Conservation (phyloP, 2,888 invertebrate species). For the Pterostichus madidus region DNA sequence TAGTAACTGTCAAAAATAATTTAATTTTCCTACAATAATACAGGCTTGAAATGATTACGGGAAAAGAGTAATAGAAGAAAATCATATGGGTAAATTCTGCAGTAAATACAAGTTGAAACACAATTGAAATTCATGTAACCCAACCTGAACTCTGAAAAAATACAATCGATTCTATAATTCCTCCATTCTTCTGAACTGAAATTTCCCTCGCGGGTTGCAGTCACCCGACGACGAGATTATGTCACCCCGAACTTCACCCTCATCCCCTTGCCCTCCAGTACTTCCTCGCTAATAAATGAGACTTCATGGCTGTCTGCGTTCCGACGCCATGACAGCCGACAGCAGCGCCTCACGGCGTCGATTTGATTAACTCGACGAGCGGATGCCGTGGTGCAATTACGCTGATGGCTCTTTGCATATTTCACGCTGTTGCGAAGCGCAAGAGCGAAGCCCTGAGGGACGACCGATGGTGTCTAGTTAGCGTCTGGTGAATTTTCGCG, state of each 20-base stretch:
- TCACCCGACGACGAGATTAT: too few species aligned
- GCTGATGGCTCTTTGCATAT: conserved; percentile 66
- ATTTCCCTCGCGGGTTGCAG: too few species aligned
- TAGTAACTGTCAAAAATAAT: too few species aligned
- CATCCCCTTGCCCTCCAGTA: neutral
- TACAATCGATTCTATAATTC: too few species aligned
- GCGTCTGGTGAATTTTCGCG: conserved; percentile 47
- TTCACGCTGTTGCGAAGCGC: conserved; percentile 31
- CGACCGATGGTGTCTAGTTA: conserved; percentile 55
- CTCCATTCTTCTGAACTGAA: too few species aligned
- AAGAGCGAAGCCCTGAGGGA: conserved; percentile 21
- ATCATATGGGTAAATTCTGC: too few species aligned
- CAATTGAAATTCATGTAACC: too few species aligned
- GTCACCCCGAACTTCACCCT: neutral
- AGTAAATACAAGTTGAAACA: too few species aligned
- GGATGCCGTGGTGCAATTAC: conserved; percentile 56
- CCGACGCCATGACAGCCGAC: conserved; percentile 70
- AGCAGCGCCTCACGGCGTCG: conserved; percentile 60
- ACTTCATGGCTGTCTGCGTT: conserved; percentile 63
- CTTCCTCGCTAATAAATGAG: conserved; percentile 61
- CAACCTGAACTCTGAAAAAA: too few species aligned
- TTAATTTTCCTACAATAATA: too few species aligned
- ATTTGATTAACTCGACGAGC: conserved; percentile 65
- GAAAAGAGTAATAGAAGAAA: too few species aligned
- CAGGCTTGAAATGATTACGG: too few species aligned